phyloP scores from a whole-genome alignment of 1,140 invertebrate species.

The Plectrocnemia conspersa region DNA sequence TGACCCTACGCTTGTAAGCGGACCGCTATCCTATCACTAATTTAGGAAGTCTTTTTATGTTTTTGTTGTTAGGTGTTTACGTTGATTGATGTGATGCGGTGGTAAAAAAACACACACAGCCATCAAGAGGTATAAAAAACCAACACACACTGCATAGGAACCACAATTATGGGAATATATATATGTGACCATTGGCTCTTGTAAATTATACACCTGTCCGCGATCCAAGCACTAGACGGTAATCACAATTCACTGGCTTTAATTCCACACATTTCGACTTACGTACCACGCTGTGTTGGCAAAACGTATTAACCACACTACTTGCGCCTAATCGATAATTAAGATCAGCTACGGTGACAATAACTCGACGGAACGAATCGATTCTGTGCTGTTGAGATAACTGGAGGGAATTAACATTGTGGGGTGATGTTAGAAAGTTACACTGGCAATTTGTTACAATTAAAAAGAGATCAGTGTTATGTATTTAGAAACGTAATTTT shows the following conservation, averaged over 20 bases:
- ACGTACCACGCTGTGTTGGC: neutral
- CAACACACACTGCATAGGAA: slow-evolving; percentile 11
- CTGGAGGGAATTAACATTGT: too few relatives aligned
- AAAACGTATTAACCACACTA: neutral
- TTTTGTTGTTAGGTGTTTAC: slow-evolving; percentile 28
- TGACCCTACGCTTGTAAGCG: neutral
- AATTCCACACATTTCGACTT: neutral
- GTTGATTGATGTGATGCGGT: slow-evolving; percentile 29
- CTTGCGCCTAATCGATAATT: neutral
- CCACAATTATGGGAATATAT: slow-evolving; percentile 17
- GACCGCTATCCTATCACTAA: slow-evolving; percentile 21
- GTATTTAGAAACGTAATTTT: too few relatives aligned
- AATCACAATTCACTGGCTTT: neutral
- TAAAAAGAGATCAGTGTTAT: too few relatives aligned
- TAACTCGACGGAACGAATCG: neutral
- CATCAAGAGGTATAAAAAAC: neutral
- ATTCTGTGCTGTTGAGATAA: too few relatives aligned
- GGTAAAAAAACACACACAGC: slow-evolving; percentile 19
- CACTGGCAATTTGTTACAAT: too few relatives aligned
- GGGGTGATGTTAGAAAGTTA: too few relatives aligned
- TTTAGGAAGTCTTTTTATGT: slow-evolving; percentile 34
- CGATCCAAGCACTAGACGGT: neutral
- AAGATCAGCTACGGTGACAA: neutral
- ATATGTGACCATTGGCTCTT: slow-evolving; percentile 14
- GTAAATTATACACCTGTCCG: slow-evolving; percentile 23